Percentiles rank a stretch among this genome's conserved stretches.
Evolutionary conservation across 2,113 vertebrate species (phyloP).

Genomic region (Sinocyclocheilus grahami): DNA sequence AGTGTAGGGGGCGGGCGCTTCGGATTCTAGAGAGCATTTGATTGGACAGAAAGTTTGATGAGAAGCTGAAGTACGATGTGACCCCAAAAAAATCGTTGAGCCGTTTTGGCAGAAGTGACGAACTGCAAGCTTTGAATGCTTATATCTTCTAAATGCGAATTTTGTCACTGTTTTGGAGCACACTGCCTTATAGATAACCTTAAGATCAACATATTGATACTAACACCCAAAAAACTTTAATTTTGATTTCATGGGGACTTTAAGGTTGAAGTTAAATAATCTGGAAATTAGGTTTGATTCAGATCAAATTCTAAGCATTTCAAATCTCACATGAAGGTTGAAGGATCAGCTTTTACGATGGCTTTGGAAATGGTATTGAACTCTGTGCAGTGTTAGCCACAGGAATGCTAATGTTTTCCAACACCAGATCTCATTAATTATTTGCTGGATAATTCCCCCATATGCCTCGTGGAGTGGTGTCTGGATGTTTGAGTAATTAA

Average conservation of each 20-base stretch:
- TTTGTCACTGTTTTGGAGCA: too few relatives aligned
- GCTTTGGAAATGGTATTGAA: constrained; percentile 52
- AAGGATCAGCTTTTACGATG: constrained; percentile 36
- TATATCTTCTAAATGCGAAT: too few relatives aligned
- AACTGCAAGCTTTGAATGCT: too few relatives aligned
- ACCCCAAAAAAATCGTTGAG: too few relatives aligned
- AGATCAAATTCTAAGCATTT: background rate
- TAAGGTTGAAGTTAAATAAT: background rate
- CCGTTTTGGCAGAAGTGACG: too few relatives aligned
- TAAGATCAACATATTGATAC: too few relatives aligned
- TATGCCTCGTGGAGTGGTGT: constrained; percentile 28
- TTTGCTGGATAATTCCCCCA: constrained; percentile 44
- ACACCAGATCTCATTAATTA: constrained; percentile 41
- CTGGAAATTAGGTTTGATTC: background rate
- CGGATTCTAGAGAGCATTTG: too few relatives aligned
- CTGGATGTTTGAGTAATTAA: constrained; percentile 47
- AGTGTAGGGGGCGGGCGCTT: too few relatives aligned
- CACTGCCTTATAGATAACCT: too few relatives aligned
- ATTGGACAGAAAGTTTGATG: too few relatives aligned
- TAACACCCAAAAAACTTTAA: too few relatives aligned
- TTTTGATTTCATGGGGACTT: background rate
- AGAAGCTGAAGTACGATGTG: too few relatives aligned
- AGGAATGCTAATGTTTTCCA: constrained; percentile 59
- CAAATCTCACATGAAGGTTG: background rate
- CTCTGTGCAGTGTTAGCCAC: constrained; percentile 51